Evolutionary conservation across 2,797 vertebrate species (phyloP).

Genomic region (Sebastes iracundus): DNA sequence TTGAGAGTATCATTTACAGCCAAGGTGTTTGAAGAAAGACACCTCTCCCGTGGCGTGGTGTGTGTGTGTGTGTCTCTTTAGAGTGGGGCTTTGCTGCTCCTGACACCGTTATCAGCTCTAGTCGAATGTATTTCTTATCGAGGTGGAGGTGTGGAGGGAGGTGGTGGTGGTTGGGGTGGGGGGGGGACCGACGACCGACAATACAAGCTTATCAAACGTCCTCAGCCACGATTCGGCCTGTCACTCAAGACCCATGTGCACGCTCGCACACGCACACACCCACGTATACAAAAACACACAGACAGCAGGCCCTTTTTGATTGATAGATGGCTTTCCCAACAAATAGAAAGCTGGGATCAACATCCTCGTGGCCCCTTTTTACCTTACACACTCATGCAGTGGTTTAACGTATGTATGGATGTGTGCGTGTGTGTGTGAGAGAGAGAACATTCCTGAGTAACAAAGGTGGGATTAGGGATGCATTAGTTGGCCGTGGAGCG

Average conservation of each 20-base stretch:
- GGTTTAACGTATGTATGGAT: slow-evolving; percentile 35
- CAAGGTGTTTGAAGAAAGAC: slow-evolving; percentile 84
- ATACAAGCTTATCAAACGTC: slow-evolving; percentile 99
- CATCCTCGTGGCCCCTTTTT: slow-evolving; percentile 91
- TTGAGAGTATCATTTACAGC: slow-evolving; percentile 93
- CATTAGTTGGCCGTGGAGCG: slow-evolving; percentile 97
- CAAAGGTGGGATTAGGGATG: slow-evolving; percentile 99
- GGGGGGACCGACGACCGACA: slow-evolving; percentile 77
- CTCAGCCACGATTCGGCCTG: slow-evolving; percentile 96
- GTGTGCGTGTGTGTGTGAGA: slow-evolving; percentile 11
- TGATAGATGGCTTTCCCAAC: slow-evolving; percentile 98
- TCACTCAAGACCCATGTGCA: slow-evolving; percentile 89
- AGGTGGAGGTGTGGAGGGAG: slow-evolving; percentile 83
- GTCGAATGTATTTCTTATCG: slow-evolving; percentile 99
- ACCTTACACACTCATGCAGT: slow-evolving; percentile 71
- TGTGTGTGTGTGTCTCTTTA: slow-evolving; percentile 82
- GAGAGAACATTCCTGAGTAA: slow-evolving; percentile 91
- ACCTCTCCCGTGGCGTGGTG: slow-evolving; percentile 82
- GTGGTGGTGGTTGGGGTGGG: slow-evolving; percentile 44
- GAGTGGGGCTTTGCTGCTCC: slow-evolving; percentile 91
- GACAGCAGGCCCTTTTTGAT: slow-evolving; percentile 82
- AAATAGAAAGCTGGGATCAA: slow-evolving; percentile 98
- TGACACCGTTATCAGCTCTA: slow-evolving; percentile 94
- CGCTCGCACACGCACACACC: background rate
- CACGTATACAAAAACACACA: slow-evolving; percentile 31